Evolutionary conservation across 2,113 vertebrate species (phyloP).

Genomic region (Macquaria ambigua): DNA sequence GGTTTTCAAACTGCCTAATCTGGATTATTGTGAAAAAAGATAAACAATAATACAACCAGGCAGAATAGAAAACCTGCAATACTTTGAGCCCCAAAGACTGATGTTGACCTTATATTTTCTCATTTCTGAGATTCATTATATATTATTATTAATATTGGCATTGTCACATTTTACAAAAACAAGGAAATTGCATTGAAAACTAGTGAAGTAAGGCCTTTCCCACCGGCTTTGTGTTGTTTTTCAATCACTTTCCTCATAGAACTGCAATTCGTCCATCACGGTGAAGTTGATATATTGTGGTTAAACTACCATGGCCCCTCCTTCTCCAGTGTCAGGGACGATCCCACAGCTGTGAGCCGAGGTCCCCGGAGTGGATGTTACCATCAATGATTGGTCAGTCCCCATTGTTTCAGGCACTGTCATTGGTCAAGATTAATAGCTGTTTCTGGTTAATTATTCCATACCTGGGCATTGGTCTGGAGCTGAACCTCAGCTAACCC

Average conservation of each 20-base stretch:
- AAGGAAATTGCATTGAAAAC: constrained; percentile 46
- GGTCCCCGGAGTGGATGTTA: constrained; percentile 57
- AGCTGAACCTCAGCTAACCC: constrained; percentile 80
- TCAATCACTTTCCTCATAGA: constrained; percentile 28
- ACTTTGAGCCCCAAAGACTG: background rate
- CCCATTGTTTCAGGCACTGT: constrained; percentile 75
- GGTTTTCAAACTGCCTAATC: background rate
- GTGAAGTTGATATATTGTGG: constrained; percentile 63
- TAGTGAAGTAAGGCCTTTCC: background rate
- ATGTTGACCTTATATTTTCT: background rate
- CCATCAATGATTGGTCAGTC: constrained; percentile 76
- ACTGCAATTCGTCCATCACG: constrained; percentile 61
- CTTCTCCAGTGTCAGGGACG: constrained; percentile 30
- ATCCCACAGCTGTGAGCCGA: constrained; percentile 60
- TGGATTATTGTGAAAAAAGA: background rate
- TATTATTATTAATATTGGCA: background rate
- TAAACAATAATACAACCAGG: background rate
- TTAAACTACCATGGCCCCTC: constrained; percentile 61
- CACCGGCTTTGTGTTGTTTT: constrained; percentile 40
- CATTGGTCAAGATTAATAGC: constrained; percentile 81
- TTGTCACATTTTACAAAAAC: constrained; percentile 12
- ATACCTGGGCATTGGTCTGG: constrained; percentile 63
- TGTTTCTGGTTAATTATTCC: constrained; percentile 85
- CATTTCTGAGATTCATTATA: background rate
- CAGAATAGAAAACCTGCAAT: background rate